Conservation (phyloP, 2,113 vertebrate species). For the Myocastor coypus region DNA sequence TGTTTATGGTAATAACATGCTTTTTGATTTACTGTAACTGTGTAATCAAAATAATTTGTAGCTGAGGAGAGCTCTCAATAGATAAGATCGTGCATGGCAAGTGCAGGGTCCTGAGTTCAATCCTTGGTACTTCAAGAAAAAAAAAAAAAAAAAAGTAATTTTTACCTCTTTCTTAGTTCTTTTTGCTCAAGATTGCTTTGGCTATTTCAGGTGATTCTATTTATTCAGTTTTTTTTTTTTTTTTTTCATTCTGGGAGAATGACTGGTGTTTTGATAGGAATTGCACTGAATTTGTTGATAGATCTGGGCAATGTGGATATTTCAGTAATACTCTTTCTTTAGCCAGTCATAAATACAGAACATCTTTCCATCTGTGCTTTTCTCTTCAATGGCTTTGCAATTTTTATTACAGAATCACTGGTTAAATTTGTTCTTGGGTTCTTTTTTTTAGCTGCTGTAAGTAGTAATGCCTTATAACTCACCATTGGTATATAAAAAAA, state of each 20-base stretch:
- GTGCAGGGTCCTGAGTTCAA: no score
- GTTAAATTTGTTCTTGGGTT: neutral
- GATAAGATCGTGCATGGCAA: no score
- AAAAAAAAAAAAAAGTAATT: neutral
- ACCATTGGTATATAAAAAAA: no score
- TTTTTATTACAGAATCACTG: neutral
- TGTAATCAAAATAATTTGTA: neutral
- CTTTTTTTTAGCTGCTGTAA: neutral
- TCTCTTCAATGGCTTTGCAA: neutral
- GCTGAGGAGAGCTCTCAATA: neutral
- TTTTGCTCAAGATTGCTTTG: neutral
- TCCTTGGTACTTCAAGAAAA: no score
- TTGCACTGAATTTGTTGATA: neutral
- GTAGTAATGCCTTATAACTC: neutral
- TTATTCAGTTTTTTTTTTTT: neutral
- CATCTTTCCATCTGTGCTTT: neutral
- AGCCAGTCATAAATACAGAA: neutral
- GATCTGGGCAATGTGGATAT: neutral
- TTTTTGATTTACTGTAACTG: neutral
- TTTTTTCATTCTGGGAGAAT: neutral
- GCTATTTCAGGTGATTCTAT: neutral
- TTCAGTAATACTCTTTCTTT: neutral
- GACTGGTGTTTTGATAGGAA: neutral
- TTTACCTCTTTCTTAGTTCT: neutral
- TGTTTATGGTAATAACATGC: neutral